Evolutionary conservation across 2,113 vertebrate genomes (phyloP).

Genomic region (Podarcis cretensis): DNA sequence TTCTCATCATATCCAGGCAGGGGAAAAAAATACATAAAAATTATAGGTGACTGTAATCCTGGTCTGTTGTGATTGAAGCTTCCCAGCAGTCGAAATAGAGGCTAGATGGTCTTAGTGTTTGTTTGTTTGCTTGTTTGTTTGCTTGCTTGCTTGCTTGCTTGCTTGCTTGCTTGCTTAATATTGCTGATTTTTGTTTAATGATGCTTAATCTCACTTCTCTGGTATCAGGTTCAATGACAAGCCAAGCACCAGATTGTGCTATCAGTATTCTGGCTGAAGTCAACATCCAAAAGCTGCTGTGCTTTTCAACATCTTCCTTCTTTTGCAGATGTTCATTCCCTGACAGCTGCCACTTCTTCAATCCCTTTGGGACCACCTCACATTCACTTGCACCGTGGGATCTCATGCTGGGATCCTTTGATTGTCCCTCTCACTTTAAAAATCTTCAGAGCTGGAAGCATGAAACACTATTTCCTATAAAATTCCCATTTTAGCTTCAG

Average conservation of each 20-base stretch:
- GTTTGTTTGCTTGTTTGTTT: no score
- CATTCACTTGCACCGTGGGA: neutral
- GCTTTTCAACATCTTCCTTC: neutral
- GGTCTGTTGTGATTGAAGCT: neutral
- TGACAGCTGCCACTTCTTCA: neutral
- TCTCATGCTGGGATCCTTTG: neutral
- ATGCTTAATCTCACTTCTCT: neutral
- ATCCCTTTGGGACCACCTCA: neutral
- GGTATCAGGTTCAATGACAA: neutral
- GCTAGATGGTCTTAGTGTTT: neutral
- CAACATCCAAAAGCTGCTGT: neutral
- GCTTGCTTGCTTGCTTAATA: no score
- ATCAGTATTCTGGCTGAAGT: neutral
- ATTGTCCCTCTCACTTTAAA: neutral
- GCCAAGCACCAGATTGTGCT: neutral
- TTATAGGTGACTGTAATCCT: neutral
- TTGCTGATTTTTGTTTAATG: neutral
- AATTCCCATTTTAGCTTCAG: neutral
- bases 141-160: no score
- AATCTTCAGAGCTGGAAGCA: neutral
- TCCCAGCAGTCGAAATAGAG: neutral
- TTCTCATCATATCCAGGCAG: no score
- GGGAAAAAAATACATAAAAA: no score
- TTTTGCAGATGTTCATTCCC: neutral
- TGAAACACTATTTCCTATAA: neutral